Percentiles rank a stretch among this genome's conserved stretches.
Evolutionary conservation across 2,113 vertebrate genomes (phyloP).

Genomic region (Pipa parva): DNA sequence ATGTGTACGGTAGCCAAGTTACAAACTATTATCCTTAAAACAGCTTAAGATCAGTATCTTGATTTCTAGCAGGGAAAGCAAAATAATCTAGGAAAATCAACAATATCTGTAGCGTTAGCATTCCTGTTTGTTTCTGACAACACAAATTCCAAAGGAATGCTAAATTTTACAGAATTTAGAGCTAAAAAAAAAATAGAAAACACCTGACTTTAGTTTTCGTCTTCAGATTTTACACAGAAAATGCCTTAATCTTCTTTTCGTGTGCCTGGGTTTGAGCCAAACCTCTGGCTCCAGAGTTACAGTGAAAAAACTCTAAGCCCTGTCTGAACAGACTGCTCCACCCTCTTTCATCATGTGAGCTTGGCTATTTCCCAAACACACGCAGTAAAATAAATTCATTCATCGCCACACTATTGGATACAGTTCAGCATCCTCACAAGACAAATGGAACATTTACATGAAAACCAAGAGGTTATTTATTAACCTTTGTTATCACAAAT

Average conservation of each 20-base stretch:
- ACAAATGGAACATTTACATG: constrained; percentile 53
- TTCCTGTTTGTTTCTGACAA: constrained; percentile 51
- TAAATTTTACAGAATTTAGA: constrained; percentile 55
- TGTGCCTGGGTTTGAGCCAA: constrained; percentile 65
- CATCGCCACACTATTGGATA: constrained; percentile 60
- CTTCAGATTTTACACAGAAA: constrained; percentile 66
- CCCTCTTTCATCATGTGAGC: constrained; percentile 65
- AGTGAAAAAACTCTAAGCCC: constrained; percentile 73
- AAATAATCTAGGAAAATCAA: constrained; percentile 48
- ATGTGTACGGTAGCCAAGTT: background rate
- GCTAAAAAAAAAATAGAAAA: constrained; percentile 46
- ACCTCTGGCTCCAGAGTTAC: constrained; percentile 77
- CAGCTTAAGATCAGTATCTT: background rate
- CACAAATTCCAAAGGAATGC: constrained; percentile 55
- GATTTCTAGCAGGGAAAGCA: constrained; percentile 33
- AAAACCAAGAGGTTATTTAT: constrained; percentile 56
- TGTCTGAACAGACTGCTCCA: constrained; percentile 71
- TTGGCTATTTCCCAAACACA: constrained; percentile 70
- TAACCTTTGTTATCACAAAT: constrained; percentile 46
- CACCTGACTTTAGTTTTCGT: constrained; percentile 68
- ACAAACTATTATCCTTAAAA: background rate
- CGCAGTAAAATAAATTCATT: constrained; percentile 68
- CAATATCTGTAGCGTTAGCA: constrained; percentile 47
- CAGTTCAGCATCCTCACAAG: constrained; percentile 55
- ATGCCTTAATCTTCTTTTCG: constrained; percentile 63